phyloP scores from a whole-genome alignment of 2,113 vertebrate genomes.

The Cryptotis parvus region DNA sequence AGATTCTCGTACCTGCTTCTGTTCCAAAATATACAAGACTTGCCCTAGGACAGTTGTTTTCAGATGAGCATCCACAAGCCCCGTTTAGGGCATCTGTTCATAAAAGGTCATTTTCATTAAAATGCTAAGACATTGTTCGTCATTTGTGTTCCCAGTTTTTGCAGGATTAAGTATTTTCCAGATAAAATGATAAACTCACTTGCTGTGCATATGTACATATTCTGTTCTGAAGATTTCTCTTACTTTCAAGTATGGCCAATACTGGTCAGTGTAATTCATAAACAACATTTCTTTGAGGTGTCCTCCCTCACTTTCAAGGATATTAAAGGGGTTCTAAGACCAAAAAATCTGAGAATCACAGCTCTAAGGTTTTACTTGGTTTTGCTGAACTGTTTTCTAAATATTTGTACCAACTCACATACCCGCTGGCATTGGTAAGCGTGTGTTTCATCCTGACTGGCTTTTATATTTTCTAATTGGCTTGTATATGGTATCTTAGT shows the following conservation, averaged over 20 bases:
- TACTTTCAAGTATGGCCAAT: background rate
- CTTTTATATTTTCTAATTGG: background rate
- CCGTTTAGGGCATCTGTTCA: background rate
- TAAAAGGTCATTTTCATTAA: background rate
- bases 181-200: background rate
- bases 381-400: background rate
- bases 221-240: constrained; percentile 36
- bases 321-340: background rate
- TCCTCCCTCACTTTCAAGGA: background rate
- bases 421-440: background rate
- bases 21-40: background rate
- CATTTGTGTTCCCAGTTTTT: background rate
- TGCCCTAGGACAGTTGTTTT: background rate
- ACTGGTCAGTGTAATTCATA: background rate
- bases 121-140: background rate
- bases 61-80: background rate
- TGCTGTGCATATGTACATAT: background rate
- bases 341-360: background rate
- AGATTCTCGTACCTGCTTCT: background rate
- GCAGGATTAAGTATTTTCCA: constrained; percentile 5
- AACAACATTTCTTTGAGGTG: constrained; percentile 13
- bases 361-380: background rate
- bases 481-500: background rate
- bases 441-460: background rate
- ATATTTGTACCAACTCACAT: background rate